A percentile compares a stretch with the other conserved stretches of the same genome.
Conservation (phyloP, 1,140 invertebrate species). For the Acromyrmex heyeri region DNA sequence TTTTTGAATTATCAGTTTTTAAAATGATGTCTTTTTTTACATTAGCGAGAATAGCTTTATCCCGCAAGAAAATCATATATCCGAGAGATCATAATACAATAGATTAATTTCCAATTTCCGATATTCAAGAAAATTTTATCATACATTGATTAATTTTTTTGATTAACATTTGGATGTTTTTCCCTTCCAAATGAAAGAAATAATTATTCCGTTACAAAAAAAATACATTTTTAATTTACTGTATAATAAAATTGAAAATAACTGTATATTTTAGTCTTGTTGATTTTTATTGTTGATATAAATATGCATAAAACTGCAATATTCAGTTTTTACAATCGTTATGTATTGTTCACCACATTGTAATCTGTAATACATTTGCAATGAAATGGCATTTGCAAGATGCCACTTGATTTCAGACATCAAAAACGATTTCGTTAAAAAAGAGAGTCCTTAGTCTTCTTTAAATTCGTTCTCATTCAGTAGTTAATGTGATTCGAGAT, state of each 20-base stretch:
- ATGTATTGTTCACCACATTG: neutral
- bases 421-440: slow-evolving; percentile 12
- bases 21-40: neutral
- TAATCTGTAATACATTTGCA: neutral
- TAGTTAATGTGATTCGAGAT: slow-evolving; percentile 39
- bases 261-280: neutral
- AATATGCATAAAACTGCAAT: neutral
- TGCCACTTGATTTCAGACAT: neutral
- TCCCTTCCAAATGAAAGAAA: neutral
- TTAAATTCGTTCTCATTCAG: slow-evolving; percentile 37
- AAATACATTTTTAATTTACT: neutral
- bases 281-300: neutral
- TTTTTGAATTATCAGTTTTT: neutral
- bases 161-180: neutral
- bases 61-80: neutral
- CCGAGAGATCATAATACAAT: neutral
- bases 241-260: neutral
- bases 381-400: neutral
- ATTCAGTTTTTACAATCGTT: neutral
- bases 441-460: slow-evolving; percentile 10
- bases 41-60: neutral
- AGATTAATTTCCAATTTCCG: neutral
- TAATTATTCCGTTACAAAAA: neutral
- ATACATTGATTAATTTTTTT: neutral
- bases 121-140: neutral